Conservation (phyloP, 2,113 vertebrate species). For the Athene cunicularia region DNA sequence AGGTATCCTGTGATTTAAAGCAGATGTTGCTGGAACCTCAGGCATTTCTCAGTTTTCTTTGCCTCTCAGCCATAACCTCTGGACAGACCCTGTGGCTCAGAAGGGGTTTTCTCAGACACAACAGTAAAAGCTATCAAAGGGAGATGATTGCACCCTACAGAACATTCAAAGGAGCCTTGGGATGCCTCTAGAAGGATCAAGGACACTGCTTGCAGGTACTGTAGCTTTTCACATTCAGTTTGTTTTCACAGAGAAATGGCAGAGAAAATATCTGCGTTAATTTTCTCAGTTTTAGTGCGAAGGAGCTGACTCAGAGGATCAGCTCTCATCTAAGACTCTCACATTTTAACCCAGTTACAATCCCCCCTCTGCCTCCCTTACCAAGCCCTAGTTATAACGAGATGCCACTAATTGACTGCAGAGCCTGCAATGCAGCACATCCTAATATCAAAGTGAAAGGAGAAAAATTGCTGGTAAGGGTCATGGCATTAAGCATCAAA, state of each 20-base stretch:
- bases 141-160: not conserved
- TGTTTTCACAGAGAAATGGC: not conserved
- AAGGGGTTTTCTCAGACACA: not conserved
- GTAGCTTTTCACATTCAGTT: not conserved
- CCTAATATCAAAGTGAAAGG: not conserved
- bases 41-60: not conserved
- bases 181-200: not conserved
- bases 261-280: not conserved
- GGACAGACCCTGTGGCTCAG: not conserved
- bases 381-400: not conserved
- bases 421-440: not conserved
- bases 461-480: not conserved
- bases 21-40: not conserved
- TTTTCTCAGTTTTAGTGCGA: not conserved
- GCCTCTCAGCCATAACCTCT: not conserved
- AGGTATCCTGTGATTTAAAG: not conserved
- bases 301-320: not conserved
- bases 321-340: not conserved
- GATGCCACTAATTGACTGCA: not conserved
- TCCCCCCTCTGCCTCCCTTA: not conserved
- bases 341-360: not conserved
- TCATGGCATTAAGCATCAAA: not conserved
- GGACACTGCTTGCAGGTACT: not conserved
- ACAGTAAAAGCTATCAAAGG: not conserved
- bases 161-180: not conserved